These are phyloP conservation scores for Rafetus swinhoei DNA, from an alignment of 2,113 vertebrate genomes.

Conservation along the genomic window DNA sequence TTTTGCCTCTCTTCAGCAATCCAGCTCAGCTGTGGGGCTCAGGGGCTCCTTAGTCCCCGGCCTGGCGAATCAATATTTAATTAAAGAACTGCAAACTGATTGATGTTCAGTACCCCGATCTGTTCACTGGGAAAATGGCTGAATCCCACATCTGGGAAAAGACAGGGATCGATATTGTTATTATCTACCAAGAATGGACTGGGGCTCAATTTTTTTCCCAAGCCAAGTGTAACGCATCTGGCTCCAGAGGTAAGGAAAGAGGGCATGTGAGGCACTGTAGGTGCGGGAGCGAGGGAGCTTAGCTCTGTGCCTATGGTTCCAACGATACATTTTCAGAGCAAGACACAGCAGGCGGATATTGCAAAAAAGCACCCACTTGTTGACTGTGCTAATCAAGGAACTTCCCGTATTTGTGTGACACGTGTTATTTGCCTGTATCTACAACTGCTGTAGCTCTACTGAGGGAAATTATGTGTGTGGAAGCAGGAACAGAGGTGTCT, in stretches of 20 bases:
- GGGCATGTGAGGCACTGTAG: not conserved
- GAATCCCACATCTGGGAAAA: not conserved
- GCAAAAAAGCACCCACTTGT: not conserved
- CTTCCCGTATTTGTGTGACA: not conserved
- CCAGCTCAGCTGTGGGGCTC: accelerated
- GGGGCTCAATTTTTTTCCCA: not conserved
- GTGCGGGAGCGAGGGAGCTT: not conserved
- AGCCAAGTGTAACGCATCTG: not conserved
- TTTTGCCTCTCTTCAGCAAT: not conserved
- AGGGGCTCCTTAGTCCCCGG: not conserved
- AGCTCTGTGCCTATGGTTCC: accelerated
- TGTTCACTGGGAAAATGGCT: not conserved
- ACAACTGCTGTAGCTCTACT: not conserved
- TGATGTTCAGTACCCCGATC: constrained; percentile 25
- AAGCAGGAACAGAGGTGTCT: not conserved
- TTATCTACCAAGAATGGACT: not conserved
- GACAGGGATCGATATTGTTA: not conserved
- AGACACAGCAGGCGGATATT: not conserved
- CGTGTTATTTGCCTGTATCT: not conserved
- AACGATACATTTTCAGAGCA: constrained; percentile 21
- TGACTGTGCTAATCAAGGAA: not conserved
- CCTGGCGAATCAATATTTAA: constrained; percentile 63
- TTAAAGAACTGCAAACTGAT: constrained; percentile 62
- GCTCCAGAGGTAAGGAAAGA: not conserved
- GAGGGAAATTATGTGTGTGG: not conserved